Base-by-base conservation (phyloP, 53 echinoderm and acorn worm species). In the Holothuria scabra region DNA sequence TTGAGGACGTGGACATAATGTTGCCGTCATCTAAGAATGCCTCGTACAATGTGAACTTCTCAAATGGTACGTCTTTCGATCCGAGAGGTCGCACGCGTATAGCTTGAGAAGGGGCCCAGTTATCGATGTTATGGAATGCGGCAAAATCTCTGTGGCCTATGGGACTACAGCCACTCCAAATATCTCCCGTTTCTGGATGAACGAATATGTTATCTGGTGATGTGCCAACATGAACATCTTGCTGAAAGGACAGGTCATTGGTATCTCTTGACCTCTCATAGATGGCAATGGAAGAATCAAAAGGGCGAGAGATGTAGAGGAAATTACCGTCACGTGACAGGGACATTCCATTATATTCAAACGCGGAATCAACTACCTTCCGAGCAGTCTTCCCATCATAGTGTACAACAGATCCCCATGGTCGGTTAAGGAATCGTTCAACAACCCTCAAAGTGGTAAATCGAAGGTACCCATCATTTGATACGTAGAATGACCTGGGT, bases 151-250 rank as follows among this genome's bases (percentile, higher is more conserved):
- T 59, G 33, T 59, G 60, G 28, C 12, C 75, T 48, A 75, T 80
- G 58, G 32, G 19, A 6, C 9, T 3, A 26, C 80, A 25, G 5
- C 80, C 80, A 24, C 28, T 59, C 80, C 80, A 80, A 14, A 80
- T 2, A 37, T 81, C 81, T 37, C 81, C 81, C 14, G 61, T 81
- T 61, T 59, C 62, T 21, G 81, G 81, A 28, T 81, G 61, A 20
- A 81, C 81, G 44, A 81, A 81, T 41, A 81, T 81, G 30, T 81
- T 81, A 37, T 81, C 81, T n/a, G 81, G 81, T 12, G 60, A n/a
- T 3, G 63, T 20, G 1, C 81, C 81, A 30, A 81, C 10, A 4
- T 14, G 21, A 34, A 81, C 37, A 5, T 60, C 41, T 62, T 63
- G 61, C 11, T 62, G 61, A 61, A 81, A 81, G 10, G 23, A 8